These are phyloP conservation scores for Clarias macrocephalus DNA, from an alignment of 2,113 vertebrate genomes.

Conservation along the genomic window DNA sequence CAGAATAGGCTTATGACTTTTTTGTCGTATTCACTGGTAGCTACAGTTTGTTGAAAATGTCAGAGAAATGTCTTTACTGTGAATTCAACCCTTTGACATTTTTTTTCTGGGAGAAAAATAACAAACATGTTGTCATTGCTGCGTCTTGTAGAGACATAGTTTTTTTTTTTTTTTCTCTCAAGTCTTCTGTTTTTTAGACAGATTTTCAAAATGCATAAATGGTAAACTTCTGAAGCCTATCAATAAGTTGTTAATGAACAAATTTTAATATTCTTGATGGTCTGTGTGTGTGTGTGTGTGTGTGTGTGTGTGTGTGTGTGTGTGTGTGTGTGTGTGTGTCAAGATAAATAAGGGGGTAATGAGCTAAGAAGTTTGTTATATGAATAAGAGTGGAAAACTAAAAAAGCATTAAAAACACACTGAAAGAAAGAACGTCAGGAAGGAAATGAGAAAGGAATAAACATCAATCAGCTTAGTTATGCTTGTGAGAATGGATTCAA, in stretches of 20 bases:
- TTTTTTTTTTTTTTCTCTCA: not conserved
- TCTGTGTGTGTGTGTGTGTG: not conserved
- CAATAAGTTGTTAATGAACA: not conserved
- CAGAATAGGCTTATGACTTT: not conserved
- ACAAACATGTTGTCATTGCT: not conserved
- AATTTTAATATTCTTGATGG: not conserved
- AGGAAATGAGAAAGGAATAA: not conserved
- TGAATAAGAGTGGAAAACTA: not conserved
- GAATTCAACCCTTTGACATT: not conserved
- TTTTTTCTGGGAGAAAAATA: not conserved
- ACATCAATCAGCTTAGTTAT: not conserved
- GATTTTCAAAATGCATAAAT: not conserved
- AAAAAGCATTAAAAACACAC: not conserved
- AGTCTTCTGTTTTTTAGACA: not conserved
- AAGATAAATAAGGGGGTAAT: not conserved
- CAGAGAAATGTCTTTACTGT: not conserved
- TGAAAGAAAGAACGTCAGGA: not conserved
- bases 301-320: not conserved
- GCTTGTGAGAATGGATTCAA: not conserved
- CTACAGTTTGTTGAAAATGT: not conserved
- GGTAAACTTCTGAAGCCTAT: not conserved
- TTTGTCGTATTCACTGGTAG: not conserved
- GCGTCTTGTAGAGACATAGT: not conserved
- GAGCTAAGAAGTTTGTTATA: not conserved
- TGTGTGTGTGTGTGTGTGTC: not conserved